Evolutionary conservation across 2,797 vertebrate species (phyloP).

Genomic region (Epinephelus awoara): DNA sequence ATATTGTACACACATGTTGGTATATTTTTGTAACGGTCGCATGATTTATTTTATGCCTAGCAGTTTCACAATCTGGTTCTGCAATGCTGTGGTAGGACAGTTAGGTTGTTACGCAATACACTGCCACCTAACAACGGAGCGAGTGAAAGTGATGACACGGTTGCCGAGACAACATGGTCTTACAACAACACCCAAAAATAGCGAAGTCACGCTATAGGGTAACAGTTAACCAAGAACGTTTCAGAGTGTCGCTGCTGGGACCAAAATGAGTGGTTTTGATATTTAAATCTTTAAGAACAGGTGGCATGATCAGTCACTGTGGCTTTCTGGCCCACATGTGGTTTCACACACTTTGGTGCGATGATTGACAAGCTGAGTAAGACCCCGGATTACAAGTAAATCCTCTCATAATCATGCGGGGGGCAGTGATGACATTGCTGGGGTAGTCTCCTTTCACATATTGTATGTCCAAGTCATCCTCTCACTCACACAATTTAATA

Average conservation of each 20-base stretch:
- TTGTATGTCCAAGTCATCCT: conserved; percentile 51
- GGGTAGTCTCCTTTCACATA: conserved; percentile 46
- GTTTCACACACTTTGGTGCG: conserved; percentile 33
- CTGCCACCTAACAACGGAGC: conserved; percentile 6
- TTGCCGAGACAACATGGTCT: conserved; percentile 19
- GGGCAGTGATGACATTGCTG: conserved; percentile 44
- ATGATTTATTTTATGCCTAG: conserved; percentile 19
- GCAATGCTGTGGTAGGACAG: conserved; percentile 56
- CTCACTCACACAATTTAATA: conserved; percentile 67
- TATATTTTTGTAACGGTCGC: conserved; percentile 15
- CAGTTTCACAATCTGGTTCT: conserved; percentile 60
- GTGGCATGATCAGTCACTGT: conserved; percentile 15
- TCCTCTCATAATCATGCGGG: conserved; percentile 62
- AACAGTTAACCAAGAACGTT: background rate
- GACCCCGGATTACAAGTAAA: conserved; percentile 73
- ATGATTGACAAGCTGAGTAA: conserved; percentile 68
- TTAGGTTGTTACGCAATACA: conserved; percentile 50
- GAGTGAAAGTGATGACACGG: conserved; percentile 52
- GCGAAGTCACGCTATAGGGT: background rate
- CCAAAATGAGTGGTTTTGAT: background rate
- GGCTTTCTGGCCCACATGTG: conserved; percentile 17
- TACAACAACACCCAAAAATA: conserved; percentile 14
- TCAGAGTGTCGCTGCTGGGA: background rate
- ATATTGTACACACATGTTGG: background rate
- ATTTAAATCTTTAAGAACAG: conserved; percentile 37